A percentile compares a stretch with the other conserved stretches of the same genome.
These are phyloP conservation scores for Pharmacophagus antenor DNA, from an alignment of 2,888 invertebrate genomes.

Conservation along the genomic window DNA sequence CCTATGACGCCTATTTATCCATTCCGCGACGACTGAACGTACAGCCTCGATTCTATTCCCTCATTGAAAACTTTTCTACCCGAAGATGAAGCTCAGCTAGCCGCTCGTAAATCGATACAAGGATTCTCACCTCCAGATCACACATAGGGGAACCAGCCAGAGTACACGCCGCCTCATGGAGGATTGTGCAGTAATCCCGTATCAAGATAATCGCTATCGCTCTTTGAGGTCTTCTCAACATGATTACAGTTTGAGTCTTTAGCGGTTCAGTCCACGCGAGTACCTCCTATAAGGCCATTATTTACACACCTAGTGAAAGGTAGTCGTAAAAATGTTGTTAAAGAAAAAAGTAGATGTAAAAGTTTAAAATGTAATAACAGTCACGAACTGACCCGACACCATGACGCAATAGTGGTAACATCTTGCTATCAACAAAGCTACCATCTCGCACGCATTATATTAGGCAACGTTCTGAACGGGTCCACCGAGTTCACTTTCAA, in stretches of 20 bases:
- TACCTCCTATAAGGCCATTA: neutral
- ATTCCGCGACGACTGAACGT: no score
- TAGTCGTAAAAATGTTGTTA: no score
- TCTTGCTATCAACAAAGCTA: slow-evolving; percentile 36
- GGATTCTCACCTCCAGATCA: no score
- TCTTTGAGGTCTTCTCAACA: neutral
- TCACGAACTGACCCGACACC: slow-evolving; percentile 22
- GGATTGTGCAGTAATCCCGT: neutral
- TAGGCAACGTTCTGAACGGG: slow-evolving; percentile 37
- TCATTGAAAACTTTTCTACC: no score
- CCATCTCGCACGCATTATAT: slow-evolving; percentile 37
- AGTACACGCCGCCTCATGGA: no score
- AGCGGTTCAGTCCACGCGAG: neutral
- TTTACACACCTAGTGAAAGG: neutral
- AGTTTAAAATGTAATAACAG: neutral
- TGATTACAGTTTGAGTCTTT: neutral
- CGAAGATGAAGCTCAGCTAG: neutral
- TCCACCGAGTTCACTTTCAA: slow-evolving; percentile 41
- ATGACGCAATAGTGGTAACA: slow-evolving; percentile 25
- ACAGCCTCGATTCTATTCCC: no score
- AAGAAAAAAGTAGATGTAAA: neutral
- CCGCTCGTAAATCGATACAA: neutral
- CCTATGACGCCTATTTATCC: no score
- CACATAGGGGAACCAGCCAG: neutral
- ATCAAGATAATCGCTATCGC: neutral